A percentile compares a stretch with the other conserved stretches of the same genome.
phyloP scores from a whole-genome alignment of 2,797 vertebrate species.

The Erethizon dorsatum region DNA sequence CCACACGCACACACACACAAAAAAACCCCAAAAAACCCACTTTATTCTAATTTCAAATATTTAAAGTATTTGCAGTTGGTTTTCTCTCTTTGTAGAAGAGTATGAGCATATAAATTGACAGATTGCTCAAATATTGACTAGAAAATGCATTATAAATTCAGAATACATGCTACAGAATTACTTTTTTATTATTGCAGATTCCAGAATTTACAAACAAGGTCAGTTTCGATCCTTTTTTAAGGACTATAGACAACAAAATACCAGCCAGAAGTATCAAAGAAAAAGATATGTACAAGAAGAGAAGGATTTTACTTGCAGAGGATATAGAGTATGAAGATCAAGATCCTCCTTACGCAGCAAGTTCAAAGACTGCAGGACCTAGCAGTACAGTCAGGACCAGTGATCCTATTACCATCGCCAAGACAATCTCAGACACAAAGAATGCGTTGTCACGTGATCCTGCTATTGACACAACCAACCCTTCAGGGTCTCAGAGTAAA shows the following conservation, averaged over 20 bases:
- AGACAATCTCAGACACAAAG: background rate
- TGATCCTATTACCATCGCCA: background rate
- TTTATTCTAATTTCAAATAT: constrained; percentile 61
- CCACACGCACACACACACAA: too few species aligned
- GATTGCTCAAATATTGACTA: constrained; percentile 42
- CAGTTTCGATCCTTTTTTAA: constrained; percentile 82
- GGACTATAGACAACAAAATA: constrained; percentile 67
- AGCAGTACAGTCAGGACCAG: background rate
- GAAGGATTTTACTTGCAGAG: constrained; percentile 50
- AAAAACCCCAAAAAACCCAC: too few species aligned
- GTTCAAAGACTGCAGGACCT: background rate
- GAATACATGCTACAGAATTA: constrained; percentile 67
- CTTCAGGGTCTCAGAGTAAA: background rate
- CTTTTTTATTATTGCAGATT: constrained; percentile 76
- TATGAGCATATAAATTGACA: constrained; percentile 34
- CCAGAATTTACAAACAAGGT: constrained; percentile 71
- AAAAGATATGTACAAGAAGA: constrained; percentile 50
- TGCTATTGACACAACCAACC: background rate
- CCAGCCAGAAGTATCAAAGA: constrained; percentile 64
- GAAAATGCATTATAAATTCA: constrained; percentile 61
- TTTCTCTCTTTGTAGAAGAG: constrained; percentile 52
- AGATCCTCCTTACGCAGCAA: constrained; percentile 81
- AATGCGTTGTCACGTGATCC: background rate
- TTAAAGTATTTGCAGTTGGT: constrained; percentile 60
- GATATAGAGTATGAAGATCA: constrained; percentile 85